These are phyloP conservation scores for Pyrochroa serraticornis DNA, from an alignment of 2,888 invertebrate genomes.

Conservation along the genomic window DNA sequence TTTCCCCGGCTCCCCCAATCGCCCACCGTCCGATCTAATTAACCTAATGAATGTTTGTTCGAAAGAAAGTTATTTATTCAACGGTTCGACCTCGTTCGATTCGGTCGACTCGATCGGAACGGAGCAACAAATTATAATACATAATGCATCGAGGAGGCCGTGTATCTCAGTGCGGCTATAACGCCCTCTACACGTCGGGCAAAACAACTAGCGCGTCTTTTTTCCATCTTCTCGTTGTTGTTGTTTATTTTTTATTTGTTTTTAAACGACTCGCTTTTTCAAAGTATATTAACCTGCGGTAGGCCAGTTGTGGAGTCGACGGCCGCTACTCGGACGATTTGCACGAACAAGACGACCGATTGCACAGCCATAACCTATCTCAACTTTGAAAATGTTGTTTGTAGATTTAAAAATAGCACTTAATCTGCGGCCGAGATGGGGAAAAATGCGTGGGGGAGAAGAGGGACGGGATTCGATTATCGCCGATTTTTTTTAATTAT, in stretches of 20 bases:
- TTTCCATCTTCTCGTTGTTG: constrained; percentile 34
- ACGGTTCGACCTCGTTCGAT: constrained; percentile 16
- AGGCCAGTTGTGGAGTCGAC: constrained; percentile 38
- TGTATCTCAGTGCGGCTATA: constrained; percentile 36
- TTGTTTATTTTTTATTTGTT: constrained; percentile 53
- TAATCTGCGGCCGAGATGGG: constrained; percentile 47
- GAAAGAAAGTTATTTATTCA: constrained; percentile 26
- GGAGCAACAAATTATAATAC: constrained; percentile 3
- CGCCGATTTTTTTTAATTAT: background rate
- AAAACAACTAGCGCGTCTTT: constrained; percentile 40
- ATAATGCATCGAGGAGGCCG: constrained; percentile 40
- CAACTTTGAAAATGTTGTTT: constrained; percentile 57
- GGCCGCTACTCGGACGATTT: constrained; percentile 30
- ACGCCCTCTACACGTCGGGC: constrained; percentile 49
- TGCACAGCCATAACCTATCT: constrained; percentile 58
- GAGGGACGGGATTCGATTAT: background rate
- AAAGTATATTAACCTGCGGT: constrained; percentile 57
- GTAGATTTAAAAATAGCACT: constrained; percentile 56
- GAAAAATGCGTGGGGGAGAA: constrained; percentile 16
- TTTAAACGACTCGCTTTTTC: constrained; percentile 56
- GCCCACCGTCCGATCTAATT: constrained; percentile 12
- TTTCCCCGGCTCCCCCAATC: background rate
- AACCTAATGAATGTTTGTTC: constrained; percentile 25
- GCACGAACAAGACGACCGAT: constrained; percentile 38
- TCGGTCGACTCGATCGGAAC: background rate